Evolutionary conservation across 92 coral and sea anemone species (phyloP), one percentile per base, ranked within the genome.

Genomic region (Metridium senile): DNA sequence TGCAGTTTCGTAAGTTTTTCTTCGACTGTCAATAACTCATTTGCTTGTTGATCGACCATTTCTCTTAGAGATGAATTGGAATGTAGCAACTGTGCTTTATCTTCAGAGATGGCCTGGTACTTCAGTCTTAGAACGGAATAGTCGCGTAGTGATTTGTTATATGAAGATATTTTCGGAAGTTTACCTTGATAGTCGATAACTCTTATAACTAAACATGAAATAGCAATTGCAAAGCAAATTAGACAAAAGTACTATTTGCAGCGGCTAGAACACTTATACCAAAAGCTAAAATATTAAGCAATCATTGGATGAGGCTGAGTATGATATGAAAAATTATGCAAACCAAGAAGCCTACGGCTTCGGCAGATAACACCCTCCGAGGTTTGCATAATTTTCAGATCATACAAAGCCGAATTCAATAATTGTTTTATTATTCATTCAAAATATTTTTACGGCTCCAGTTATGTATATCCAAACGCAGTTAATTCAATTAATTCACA

Each of bases 51-150:
- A 7, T 34, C 49, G 26, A 26, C 17, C 23, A 22, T 11, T 32
- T 45, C 80, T 17, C 18, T 75, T 13, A 75, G 70, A 18, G 16
- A 21, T 3, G 62, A 29, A 27, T 75, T 66, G 2, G 59, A 17
- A 61, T 75, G 71, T 1, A 64, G 11, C 61, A 75, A 51, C 26
- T 22, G 25, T 23, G 28, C 13, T 21, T 75, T 75, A 21, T 62
- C 80, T 51, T 75, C 80, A 34, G 26, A 32, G 1, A 75, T 9
- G 58, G 13, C 62, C 23, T 75, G 80, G 58, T 63, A 75, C 29
- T 63, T 75, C 11, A 62, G 71, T 10, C 71, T 43, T 18, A 75
- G 62, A 43, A 75, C 7, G 16, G 63, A 34, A 62, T 75, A 63
- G 11, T 75, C 62, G 28, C 71, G 65, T 56, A 63, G 22, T 0